Evolutionary conservation across 2,888 invertebrate genomes (phyloP).

Genomic region (Orchestes rusci): DNA sequence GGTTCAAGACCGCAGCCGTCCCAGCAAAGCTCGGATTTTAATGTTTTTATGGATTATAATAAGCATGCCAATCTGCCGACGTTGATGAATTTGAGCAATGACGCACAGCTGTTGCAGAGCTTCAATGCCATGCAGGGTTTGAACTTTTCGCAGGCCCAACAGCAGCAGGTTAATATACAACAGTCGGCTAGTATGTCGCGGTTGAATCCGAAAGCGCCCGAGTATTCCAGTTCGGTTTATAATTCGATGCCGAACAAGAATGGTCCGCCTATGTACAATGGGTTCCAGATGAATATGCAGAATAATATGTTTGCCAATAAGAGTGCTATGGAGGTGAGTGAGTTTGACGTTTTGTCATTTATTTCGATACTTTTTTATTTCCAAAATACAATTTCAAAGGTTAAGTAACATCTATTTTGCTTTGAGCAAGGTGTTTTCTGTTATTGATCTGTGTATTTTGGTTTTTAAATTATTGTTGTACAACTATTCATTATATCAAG

Average conservation of each 20-base stretch:
- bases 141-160: constrained; percentile 38
- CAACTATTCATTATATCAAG: no score
- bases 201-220: constrained; percentile 74
- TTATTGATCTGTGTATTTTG: no score
- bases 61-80: constrained; percentile 39
- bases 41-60: constrained; percentile 27
- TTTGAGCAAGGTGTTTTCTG: no score
- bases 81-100: constrained; percentile 37
- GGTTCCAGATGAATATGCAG: constrained; percentile 30
- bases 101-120: constrained; percentile 37
- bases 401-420: no score
- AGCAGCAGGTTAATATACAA: constrained; percentile 28
- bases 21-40: constrained; percentile 23
- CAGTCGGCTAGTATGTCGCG: constrained; percentile 35
- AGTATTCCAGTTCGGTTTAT: constrained; percentile 54
- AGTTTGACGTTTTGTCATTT: no score
- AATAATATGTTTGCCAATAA: constrained; percentile 30
- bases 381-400: no score
- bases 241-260: constrained; percentile 32
- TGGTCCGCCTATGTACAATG: constrained; percentile 32
- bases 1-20: constrained; percentile 36
- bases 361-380: neutral
- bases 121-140: constrained; percentile 36
- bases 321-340: constrained; percentile 19
- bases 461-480: no score